Conservation (phyloP, 2,797 vertebrate genomes). For the Phrynocephalus guinanensis region DNA sequence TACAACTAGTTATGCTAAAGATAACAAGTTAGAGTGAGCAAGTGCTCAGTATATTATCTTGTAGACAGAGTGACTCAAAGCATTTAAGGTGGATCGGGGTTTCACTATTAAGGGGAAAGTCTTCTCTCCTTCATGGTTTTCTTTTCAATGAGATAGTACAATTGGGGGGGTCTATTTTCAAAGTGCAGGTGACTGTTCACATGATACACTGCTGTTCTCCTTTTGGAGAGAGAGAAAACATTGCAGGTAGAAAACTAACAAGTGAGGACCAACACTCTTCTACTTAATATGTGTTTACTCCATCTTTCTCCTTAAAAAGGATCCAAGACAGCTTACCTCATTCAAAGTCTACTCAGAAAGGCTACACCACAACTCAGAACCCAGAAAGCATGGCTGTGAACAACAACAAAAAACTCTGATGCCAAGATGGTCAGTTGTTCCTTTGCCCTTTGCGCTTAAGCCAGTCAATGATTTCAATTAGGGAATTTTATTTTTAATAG, state of each 20-base stretch:
- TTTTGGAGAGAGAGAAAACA: no score
- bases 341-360: background rate
- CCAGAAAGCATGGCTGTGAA: background rate
- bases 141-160: background rate
- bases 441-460: conserved; percentile 3
- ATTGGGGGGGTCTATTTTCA: background rate
- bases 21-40: background rate
- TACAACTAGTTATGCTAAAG: conserved; percentile 24
- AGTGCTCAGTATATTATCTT: background rate
- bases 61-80: background rate
- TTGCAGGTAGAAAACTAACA: background rate
- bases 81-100: background rate
- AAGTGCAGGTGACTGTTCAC: background rate
- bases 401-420: background rate
- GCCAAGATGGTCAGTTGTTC: background rate
- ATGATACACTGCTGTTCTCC: background rate
- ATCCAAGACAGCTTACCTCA: background rate
- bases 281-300: background rate
- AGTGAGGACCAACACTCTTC: background rate
- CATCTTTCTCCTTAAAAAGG: background rate
- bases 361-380: background rate
- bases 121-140: background rate
- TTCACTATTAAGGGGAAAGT: background rate
- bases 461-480: background rate
- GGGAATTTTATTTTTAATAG: background rate